Conservation (phyloP, 2,113 vertebrate species). For the Daphoenositta chrysoptera region DNA sequence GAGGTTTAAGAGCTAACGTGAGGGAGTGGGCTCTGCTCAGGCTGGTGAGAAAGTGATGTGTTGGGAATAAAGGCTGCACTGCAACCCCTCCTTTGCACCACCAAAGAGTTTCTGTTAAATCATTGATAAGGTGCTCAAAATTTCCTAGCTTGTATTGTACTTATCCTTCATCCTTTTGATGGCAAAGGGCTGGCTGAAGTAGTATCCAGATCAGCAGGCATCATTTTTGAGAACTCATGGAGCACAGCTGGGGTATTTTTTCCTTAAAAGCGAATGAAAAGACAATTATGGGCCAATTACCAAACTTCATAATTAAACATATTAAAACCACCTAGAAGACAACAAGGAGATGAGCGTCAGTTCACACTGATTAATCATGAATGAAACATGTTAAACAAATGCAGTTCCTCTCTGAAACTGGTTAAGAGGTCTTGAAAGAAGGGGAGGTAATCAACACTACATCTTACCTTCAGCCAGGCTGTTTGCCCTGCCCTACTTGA, state of each 20-base stretch:
- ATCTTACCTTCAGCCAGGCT: neutral
- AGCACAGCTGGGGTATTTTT: neutral
- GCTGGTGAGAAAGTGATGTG: neutral
- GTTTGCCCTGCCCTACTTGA: neutral
- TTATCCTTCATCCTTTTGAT: neutral
- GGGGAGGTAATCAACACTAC: neutral
- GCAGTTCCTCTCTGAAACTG: neutral
- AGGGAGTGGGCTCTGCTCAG: neutral
- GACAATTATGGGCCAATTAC: neutral
- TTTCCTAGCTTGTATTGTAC: neutral
- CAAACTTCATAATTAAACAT: neutral
- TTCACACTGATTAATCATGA: neutral
- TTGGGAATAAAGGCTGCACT: neutral
- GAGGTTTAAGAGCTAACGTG: slow-evolving; percentile 1
- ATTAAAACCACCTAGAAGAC: neutral
- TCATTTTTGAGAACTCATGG: neutral
- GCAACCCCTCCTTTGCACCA: neutral
- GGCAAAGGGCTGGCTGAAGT: neutral
- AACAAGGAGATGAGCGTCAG: accelerated
- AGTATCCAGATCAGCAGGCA: neutral
- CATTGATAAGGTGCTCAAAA: neutral
- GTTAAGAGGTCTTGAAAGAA: neutral
- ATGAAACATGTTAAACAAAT: neutral
- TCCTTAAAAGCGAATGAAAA: neutral
- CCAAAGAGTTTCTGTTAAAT: neutral